Percentiles rank a stretch among this genome's conserved stretches.
Evolutionary conservation across 2,888 invertebrate genomes (phyloP).

Genomic region (Meganola albula): DNA sequence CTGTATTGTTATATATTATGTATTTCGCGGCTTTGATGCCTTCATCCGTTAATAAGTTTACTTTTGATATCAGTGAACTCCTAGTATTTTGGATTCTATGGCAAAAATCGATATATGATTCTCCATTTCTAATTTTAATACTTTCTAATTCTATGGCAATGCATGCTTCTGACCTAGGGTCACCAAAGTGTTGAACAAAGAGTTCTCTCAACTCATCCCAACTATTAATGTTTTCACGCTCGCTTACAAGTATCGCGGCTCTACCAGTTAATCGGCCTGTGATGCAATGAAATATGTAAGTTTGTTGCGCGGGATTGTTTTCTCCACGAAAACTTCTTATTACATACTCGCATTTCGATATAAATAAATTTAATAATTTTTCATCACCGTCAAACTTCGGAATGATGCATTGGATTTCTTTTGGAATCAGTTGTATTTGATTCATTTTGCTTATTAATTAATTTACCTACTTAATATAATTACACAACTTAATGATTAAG

Average conservation of each 20-base stretch:
- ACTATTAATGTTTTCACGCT: conserved; percentile 1
- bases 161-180: conserved; percentile 8
- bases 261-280: conserved; percentile 4
- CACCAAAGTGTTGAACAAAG: conserved; percentile 27
- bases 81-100: conserved; percentile 4
- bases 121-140: conserved; percentile 1
- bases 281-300: background rate
- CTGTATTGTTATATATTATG: conserved; percentile 3
- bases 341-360: conserved; percentile 3
- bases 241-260: conserved; percentile 4
- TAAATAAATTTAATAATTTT: conserved; percentile 2
- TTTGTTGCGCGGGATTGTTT: background rate
- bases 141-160: conserved; percentile 5
- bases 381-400: conserved; percentile 1
- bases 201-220: background rate
- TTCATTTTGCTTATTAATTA: background rate
- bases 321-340: background rate
- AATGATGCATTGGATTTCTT: background rate
- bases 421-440: background rate
- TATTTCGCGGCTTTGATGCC: conserved; percentile 3
- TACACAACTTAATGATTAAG: too few relatives aligned
- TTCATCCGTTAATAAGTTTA: conserved; percentile 4
- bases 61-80: conserved; percentile 4
- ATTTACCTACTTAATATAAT: background rate
- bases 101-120: conserved; percentile 5